These are phyloP conservation scores for Neogobius melanostomus DNA, from an alignment of 2,113 vertebrate species.

Conservation along the genomic window DNA sequence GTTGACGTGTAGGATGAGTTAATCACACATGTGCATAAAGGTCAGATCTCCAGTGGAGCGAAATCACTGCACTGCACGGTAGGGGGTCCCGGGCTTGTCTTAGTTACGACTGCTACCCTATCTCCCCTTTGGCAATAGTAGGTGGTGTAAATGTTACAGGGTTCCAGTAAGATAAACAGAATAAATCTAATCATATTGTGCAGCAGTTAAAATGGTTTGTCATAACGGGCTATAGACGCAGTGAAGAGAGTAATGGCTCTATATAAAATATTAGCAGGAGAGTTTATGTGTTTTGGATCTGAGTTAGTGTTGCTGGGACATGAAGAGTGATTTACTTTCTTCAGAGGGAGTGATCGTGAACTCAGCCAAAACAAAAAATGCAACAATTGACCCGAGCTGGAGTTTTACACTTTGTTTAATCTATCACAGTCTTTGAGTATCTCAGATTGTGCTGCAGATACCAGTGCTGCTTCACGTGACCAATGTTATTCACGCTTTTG, in stretches of 20 bases:
- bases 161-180: neutral
- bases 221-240: neutral
- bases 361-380: slow-evolving; percentile 9
- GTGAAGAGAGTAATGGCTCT: slow-evolving; percentile 1
- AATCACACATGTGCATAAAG: slow-evolving; percentile 47
- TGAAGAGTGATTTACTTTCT: slow-evolving; percentile 7
- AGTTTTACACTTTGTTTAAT: neutral
- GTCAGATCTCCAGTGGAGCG: slow-evolving; percentile 32
- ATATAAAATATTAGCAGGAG: neutral
- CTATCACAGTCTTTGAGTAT: too few relatives aligned
- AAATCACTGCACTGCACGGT: slow-evolving; percentile 45
- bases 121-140: neutral
- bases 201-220: neutral
- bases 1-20: slow-evolving; percentile 52
- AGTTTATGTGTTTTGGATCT: slow-evolving; percentile 10
- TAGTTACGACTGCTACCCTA: neutral
- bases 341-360: slow-evolving; percentile 11
- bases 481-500: too few relatives aligned
- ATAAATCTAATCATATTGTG: neutral
- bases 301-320: neutral
- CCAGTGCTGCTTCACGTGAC: too few relatives aligned
- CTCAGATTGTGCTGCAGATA: too few relatives aligned
- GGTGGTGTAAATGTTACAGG: neutral
- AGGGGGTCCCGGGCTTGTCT: slow-evolving; percentile 19
- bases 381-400: slow-evolving; percentile 8